Percentiles rank a stretch among this genome's conserved stretches.
Conservation (phyloP, 2,113 vertebrate species). For the Chionis minor region DNA sequence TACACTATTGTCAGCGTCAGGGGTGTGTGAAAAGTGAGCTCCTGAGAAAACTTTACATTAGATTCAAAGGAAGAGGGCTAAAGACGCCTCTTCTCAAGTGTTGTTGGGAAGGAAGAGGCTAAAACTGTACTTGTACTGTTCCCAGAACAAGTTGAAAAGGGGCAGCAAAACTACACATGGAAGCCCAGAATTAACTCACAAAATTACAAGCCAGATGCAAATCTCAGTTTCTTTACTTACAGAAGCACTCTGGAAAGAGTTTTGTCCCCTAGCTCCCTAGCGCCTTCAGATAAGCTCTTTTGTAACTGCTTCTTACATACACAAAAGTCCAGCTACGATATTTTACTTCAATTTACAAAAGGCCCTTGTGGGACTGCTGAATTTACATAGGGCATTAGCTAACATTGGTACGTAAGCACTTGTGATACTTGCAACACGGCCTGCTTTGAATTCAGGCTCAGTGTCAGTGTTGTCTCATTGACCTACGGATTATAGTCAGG, state of each 20-base stretch:
- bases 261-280: background rate
- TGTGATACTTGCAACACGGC: background rate
- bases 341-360: background rate
- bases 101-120: background rate
- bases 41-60: background rate
- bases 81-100: background rate
- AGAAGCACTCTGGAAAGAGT: background rate
- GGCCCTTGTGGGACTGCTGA: background rate
- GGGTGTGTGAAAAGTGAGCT: background rate
- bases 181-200: background rate
- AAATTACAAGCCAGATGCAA: background rate
- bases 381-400: background rate
- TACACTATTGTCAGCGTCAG: background rate
- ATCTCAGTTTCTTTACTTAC: background rate
- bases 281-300: background rate
- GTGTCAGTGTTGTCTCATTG: background rate
- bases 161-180: background rate
- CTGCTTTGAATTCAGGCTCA: background rate
- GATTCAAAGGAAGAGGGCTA: background rate
- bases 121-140: background rate
- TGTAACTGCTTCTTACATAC: background rate
- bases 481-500: background rate
- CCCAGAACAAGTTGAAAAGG: background rate
- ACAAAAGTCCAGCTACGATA: background rate
- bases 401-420: background rate